These are phyloP conservation scores for Pan troglodytes DNA, from an alignment of 2,113 vertebrate species.

Conservation along the genomic window DNA sequence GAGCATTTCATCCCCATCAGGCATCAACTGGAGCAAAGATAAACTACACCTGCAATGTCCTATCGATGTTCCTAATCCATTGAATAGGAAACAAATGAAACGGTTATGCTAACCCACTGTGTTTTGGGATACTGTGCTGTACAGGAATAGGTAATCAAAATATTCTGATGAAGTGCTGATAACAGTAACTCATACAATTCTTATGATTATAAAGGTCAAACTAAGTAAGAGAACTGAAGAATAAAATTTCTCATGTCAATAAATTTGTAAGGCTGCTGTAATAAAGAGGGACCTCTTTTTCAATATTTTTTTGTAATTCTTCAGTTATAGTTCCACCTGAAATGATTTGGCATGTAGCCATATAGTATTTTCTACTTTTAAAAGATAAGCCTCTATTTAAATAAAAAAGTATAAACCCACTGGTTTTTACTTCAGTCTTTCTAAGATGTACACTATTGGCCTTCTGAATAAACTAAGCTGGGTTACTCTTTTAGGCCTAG, in stretches of 20 bases:
- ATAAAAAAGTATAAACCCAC: background rate
- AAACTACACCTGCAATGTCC: background rate
- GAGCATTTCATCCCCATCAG: background rate
- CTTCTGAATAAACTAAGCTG: background rate
- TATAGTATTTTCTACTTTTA: background rate
- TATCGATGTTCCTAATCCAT: background rate
- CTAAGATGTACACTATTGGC: too few relatives aligned
- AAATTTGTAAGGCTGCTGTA: background rate
- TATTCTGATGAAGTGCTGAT: background rate
- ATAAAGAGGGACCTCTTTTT: background rate
- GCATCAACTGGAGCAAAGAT: background rate
- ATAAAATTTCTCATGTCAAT: background rate
- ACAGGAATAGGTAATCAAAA: background rate
- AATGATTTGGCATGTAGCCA: background rate
- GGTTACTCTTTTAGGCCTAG: accelerated
- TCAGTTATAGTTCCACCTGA: background rate
- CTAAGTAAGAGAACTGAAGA: background rate
- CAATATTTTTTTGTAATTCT: background rate
- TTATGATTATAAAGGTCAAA: background rate
- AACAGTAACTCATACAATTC: background rate
- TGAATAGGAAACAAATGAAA: background rate
- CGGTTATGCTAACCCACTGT: background rate
- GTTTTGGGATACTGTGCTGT: too few relatives aligned
- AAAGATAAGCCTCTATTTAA: background rate
- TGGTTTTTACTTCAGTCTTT: background rate